These are phyloP conservation scores for Oryzias dopingdopingensis DNA, from an alignment of 2,797 vertebrate species.

Conservation along the genomic window DNA sequence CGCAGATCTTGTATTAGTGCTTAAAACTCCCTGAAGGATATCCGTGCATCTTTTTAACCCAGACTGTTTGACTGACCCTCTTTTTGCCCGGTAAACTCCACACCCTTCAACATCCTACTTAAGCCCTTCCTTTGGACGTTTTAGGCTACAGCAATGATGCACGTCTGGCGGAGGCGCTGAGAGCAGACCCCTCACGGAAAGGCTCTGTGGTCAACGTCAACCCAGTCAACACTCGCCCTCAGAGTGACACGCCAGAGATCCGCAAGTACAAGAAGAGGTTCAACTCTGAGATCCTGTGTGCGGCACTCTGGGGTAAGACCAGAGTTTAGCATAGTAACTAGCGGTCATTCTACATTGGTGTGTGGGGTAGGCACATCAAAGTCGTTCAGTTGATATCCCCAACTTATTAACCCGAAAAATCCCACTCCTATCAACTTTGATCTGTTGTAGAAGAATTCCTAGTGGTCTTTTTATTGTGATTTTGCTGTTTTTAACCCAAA, in stretches of 20 bases:
- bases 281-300: conserved; percentile 97
- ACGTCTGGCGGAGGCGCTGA: conserved; percentile 90
- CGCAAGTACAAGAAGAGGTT: conserved; percentile 99
- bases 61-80: conserved; percentile 35
- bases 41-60: conserved; percentile 10
- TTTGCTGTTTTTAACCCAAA: no score
- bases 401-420: no score
- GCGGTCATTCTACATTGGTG: no score
- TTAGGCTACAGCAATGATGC: conserved; percentile 91
- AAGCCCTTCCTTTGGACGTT: conserved; percentile 59
- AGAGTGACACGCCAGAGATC: conserved; percentile 97
- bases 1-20: no score
- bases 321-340: no score
- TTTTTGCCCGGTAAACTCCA: conserved; percentile 34
- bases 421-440: no score
- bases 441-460: no score
- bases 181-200: conserved; percentile 92
- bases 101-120: conserved; percentile 45
- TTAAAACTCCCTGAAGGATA: not conserved
- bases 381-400: no score
- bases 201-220: conserved; percentile 98
- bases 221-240: conserved; percentile 94
- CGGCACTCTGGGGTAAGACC: conserved; percentile 92
- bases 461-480: no score
- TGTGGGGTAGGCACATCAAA: no score